Evolutionary conservation across 2,113 vertebrate genomes (phyloP).

Genomic region (Climacteris rufus): DNA sequence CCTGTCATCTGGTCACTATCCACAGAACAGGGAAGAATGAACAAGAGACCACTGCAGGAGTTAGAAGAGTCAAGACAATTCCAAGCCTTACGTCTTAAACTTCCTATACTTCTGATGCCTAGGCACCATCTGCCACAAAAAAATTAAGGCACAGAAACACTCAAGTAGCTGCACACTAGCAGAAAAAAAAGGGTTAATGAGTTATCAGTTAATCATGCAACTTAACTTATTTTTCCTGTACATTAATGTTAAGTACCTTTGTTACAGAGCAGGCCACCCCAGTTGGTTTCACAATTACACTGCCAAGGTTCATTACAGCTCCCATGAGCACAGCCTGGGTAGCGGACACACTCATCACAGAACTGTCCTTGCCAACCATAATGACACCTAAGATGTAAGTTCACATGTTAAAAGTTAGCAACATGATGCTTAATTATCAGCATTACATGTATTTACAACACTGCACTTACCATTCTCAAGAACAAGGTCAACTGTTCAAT

Average conservation of each 20-base stretch:
- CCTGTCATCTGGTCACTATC: not conserved
- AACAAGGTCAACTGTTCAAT: not conserved
- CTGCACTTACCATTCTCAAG: slow-evolving; percentile 47
- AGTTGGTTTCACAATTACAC: slow-evolving; percentile 95
- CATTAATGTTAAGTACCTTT: slow-evolving; percentile 81
- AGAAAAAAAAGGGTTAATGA: not conserved
- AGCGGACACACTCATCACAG: slow-evolving; percentile 89
- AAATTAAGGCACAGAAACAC: slow-evolving; percentile 27
- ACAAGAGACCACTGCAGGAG: not conserved
- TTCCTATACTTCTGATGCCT: not conserved
- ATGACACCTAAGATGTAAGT: slow-evolving; percentile 81
- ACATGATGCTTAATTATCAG: slow-evolving; percentile 35
- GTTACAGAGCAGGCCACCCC: slow-evolving; percentile 94
- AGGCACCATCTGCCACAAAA: not conserved
- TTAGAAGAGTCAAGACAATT: not conserved
- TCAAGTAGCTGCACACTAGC: not conserved
- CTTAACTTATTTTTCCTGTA: slow-evolving; percentile 28
- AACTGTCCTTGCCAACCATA: slow-evolving; percentile 93
- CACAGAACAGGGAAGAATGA: not conserved
- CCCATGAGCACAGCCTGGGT: slow-evolving; percentile 92
- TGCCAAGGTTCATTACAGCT: slow-evolving; percentile 89
- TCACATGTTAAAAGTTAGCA: slow-evolving; percentile 58
- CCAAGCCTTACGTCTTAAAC: not conserved
- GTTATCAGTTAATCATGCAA: slow-evolving; percentile 51
- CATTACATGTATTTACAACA: slow-evolving; percentile 19